Evolutionary conservation across 1,140 invertebrate species (phyloP), one percentile per base, ranked within the genome.

Genomic region (Leptopilina clavipes): DNA sequence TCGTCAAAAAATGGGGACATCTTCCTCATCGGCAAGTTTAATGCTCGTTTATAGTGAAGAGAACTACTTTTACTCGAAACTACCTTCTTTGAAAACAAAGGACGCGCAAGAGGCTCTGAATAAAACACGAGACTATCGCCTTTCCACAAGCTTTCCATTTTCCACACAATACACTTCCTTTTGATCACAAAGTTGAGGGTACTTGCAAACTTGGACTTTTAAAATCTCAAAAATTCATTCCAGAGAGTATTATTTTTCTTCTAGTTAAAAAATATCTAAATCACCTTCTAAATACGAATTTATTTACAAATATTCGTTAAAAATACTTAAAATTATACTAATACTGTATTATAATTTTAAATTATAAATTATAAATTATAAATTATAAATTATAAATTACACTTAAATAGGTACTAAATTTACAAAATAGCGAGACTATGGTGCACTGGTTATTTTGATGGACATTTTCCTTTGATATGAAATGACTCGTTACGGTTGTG

Each of bases 61-160:
- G 43, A 44, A 74, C 56, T 74, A 65, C 56, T 73, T 18, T n/a
- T 43, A 22, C 54, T 70, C 10, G 40, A 45, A 74, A 74, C 22
- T 12, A 22, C 10, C 37, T 22, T 31, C 73, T 31, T 56, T 73
- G 59, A 81, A 81, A 76, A 56, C 76, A 71, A 59, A 70, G 25
- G 22, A 70, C 59, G 72, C 19, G 37, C 19, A 10, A 73, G 76
- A 75, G 74, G 18, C 72, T 48, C 72, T 82, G 79, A 82, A 82
- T 82, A 82, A 82, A 81, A 78, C 75, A 81, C 48, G 79, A 81
- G 81, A 81, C 80, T 82, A 81, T 79, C 80, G 77, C 71, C 54
- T 80, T 77, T 48, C 72, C 14, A 31, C 59, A 65, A 65, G 59
- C 59, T 65, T 31, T 65, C 59, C 59, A 65, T 65, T 65, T 37